Percentiles rank a stretch among this genome's conserved stretches.
phyloP scores from a whole-genome alignment of 2,888 invertebrate species.

The Acleris cristana region DNA sequence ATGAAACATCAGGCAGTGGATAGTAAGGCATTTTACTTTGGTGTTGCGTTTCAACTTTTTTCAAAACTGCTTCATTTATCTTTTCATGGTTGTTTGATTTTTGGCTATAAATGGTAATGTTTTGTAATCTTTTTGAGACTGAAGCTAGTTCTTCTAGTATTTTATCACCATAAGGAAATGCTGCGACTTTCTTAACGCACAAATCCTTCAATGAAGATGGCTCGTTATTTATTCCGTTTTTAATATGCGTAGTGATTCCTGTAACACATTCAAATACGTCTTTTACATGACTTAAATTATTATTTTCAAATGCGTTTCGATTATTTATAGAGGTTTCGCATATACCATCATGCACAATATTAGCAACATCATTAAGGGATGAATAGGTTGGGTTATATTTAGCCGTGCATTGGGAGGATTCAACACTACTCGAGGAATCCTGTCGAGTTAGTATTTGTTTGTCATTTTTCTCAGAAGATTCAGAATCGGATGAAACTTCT shows the following conservation, averaged over 20 bases:
- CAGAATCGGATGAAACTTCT: constrained; percentile 71
- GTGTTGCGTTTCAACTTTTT: constrained; percentile 35
- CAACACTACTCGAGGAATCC: constrained; percentile 85
- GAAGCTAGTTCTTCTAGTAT: constrained; percentile 87
- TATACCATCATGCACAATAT: constrained; percentile 78
- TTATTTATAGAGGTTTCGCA: constrained; percentile 46
- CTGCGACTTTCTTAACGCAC: constrained; percentile 86
- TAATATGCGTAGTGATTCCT: constrained; percentile 53
- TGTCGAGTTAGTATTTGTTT: constrained; percentile 73
- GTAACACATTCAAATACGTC: constrained; percentile 74
- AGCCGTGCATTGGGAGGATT: constrained; percentile 88
- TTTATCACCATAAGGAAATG: constrained; percentile 87
- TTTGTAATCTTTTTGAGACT: constrained; percentile 83
- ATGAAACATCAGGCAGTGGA: constrained; percentile 75
- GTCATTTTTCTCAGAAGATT: constrained; percentile 55
- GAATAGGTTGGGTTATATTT: constrained; percentile 86
- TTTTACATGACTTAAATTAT: constrained; percentile 64
- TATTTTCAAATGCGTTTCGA: constrained; percentile 47
- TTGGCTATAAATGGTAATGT: constrained; percentile 57
- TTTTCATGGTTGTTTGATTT: constrained; percentile 40
- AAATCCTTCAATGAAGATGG: constrained; percentile 85
- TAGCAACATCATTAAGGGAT: constrained; percentile 85
- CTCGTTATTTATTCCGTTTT: constrained; percentile 44
- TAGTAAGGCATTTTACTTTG: constrained; percentile 69
- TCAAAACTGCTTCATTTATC: constrained; percentile 36